Conservation (phyloP, 2,888 invertebrate species). For the Drosophila austrosaltans region DNA sequence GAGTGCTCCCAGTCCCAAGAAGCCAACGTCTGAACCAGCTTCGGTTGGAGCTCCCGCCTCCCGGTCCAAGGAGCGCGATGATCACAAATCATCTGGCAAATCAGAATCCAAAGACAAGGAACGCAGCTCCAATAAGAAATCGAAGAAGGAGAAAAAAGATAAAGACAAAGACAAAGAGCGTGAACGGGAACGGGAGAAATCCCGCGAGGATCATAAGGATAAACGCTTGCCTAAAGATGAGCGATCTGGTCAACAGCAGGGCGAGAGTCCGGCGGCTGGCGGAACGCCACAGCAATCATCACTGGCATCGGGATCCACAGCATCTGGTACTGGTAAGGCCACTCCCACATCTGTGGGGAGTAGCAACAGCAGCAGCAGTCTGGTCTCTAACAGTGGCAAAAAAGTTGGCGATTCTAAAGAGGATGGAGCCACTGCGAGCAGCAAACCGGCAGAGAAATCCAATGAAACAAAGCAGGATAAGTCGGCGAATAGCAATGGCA, state of each 20-base stretch:
- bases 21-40: slow-evolving; percentile 27
- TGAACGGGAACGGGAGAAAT: slow-evolving; percentile 84
- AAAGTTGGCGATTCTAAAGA: slow-evolving; percentile 48
- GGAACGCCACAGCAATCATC: slow-evolving; percentile 5
- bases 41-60: slow-evolving; percentile 44
- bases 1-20: slow-evolving; percentile 64
- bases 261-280: slow-evolving; percentile 46
- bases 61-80: slow-evolving; percentile 72
- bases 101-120: slow-evolving; percentile 70
- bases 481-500: slow-evolving; percentile 76
- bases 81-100: slow-evolving; percentile 58
- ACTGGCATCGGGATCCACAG: background rate
- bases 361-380: slow-evolving; percentile 54
- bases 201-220: slow-evolving; percentile 80
- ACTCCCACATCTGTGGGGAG: slow-evolving; percentile 66
- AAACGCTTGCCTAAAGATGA: slow-evolving; percentile 67
- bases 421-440: slow-evolving; percentile 30
- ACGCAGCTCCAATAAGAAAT: slow-evolving; percentile 83
- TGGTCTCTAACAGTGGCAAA: slow-evolving; percentile 48
- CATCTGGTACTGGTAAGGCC: slow-evolving; percentile 50
- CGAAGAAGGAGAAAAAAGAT: slow-evolving; percentile 86
- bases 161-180: slow-evolving; percentile 87
- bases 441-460: slow-evolving; percentile 40
- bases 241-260: slow-evolving; percentile 32
- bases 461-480: slow-evolving; percentile 52